Percentiles rank a stretch among this genome's conserved stretches.
phyloP scores from a whole-genome alignment of 2,113 vertebrate species.

The Prochilodus magdalenae region DNA sequence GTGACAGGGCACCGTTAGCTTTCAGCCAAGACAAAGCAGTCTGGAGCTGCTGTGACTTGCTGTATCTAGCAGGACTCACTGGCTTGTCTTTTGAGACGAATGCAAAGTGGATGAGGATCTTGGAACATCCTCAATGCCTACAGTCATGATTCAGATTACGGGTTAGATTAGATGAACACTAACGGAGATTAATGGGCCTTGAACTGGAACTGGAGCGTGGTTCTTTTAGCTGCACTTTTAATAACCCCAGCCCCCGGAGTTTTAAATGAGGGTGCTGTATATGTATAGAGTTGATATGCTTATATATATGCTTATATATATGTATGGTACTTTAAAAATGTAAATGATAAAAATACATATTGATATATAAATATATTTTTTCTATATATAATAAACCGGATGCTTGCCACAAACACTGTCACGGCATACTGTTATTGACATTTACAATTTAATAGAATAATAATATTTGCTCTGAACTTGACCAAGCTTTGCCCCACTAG shows the following conservation, averaged over 20 bases:
- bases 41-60: conserved; percentile 1
- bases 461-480: too few relatives aligned
- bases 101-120: conserved; percentile 21
- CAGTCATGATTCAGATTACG: conserved; percentile 23
- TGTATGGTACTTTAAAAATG: too few relatives aligned
- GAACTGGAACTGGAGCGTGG: not conserved
- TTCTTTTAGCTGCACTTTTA: not conserved
- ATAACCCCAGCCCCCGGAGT: not conserved
- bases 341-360: too few relatives aligned
- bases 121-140: conserved; percentile 4
- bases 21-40: conserved; percentile 15
- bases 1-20: not conserved
- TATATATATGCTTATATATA: too few relatives aligned
- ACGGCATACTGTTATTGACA: too few relatives aligned
- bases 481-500: too few relatives aligned
- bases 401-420: too few relatives aligned
- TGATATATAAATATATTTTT: too few relatives aligned
- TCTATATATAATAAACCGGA: too few relatives aligned
- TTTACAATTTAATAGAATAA: too few relatives aligned
- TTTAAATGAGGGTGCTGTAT: too few relatives aligned
- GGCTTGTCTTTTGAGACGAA: conserved; percentile 21
- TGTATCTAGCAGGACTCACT: not conserved
- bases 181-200: not conserved
- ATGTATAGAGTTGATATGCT: too few relatives aligned
- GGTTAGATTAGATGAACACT: not conserved